phyloP scores from a whole-genome alignment of 2,113 vertebrate species.

The Siniperca knerii region DNA sequence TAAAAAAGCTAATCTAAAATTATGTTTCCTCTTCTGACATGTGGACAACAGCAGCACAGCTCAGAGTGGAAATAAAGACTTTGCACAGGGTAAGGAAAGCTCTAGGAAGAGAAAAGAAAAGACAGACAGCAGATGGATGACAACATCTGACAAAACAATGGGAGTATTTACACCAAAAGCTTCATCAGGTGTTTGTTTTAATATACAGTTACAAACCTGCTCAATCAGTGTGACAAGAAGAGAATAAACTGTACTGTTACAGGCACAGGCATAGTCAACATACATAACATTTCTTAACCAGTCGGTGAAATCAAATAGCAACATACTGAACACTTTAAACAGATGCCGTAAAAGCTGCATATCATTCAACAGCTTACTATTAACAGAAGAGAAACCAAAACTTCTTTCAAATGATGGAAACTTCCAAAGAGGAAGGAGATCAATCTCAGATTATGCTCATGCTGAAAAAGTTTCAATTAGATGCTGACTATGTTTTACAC shows the following conservation, averaged over 20 bases:
- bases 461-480: not conserved
- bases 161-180: not conserved
- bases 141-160: conserved; percentile 1
- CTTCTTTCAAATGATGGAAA: not conserved
- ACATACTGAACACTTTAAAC: not conserved
- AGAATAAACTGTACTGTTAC: conserved; percentile 5
- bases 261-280: not conserved
- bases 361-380: not conserved
- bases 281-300: not conserved
- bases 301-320: not conserved
- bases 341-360: not conserved
- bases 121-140: conserved; percentile 40
- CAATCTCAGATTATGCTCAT: not conserved
- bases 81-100: conserved; percentile 19
- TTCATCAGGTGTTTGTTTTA: conserved; percentile 17
- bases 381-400: not conserved
- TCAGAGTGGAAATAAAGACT: conserved; percentile 44
- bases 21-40: conserved; percentile 24
- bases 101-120: conserved; percentile 9
- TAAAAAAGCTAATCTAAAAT: conserved; percentile 21
- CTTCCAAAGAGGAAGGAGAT: not conserved
- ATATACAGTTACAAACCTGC: conserved; percentile 16
- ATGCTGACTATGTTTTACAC: not conserved
- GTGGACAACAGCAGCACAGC: conserved; percentile 36
- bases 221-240: not conserved